These are phyloP conservation scores for Gambelia wislizenii DNA, from an alignment of 2,797 vertebrate genomes.

Conservation along the genomic window DNA sequence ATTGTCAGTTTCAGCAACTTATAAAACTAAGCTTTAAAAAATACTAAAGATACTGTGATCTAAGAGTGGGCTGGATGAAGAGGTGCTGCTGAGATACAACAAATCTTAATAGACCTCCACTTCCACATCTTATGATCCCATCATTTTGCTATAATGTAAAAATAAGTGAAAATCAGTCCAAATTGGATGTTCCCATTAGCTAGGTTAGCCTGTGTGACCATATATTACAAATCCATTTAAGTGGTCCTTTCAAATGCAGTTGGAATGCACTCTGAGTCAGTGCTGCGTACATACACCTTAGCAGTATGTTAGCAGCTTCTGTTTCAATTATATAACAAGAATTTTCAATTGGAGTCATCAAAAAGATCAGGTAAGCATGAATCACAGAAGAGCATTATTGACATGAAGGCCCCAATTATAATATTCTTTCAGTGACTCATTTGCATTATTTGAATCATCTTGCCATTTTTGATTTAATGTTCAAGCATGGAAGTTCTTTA, in stretches of 20 bases:
- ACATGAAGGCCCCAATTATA: conserved; percentile 41
- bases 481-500: conserved; percentile 24
- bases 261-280: conserved; percentile 38
- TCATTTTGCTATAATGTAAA: conserved; percentile 53
- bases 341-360: conserved; percentile 57
- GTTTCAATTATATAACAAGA: conserved; percentile 42
- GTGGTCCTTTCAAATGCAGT: conserved; percentile 38
- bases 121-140: conserved; percentile 20
- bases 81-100: neutral
- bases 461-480: conserved; percentile 45
- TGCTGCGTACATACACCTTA: neutral
- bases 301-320: conserved; percentile 38
- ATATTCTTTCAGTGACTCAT: conserved; percentile 34
- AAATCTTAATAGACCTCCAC: conserved; percentile 9
- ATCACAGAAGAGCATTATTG: conserved; percentile 52
- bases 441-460: conserved; percentile 46
- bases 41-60: neutral
- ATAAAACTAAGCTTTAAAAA: neutral
- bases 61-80: neutral
- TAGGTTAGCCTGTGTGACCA: conserved; percentile 4
- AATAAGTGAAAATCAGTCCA: conserved; percentile 52
- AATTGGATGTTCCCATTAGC: conserved; percentile 45
- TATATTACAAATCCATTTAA: conserved; percentile 60
- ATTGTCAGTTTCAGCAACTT: neutral
- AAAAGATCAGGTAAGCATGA: conserved; percentile 57